Conservation (phyloP, 2,797 vertebrate genomes). For the Steatocranus sp. region DNA sequence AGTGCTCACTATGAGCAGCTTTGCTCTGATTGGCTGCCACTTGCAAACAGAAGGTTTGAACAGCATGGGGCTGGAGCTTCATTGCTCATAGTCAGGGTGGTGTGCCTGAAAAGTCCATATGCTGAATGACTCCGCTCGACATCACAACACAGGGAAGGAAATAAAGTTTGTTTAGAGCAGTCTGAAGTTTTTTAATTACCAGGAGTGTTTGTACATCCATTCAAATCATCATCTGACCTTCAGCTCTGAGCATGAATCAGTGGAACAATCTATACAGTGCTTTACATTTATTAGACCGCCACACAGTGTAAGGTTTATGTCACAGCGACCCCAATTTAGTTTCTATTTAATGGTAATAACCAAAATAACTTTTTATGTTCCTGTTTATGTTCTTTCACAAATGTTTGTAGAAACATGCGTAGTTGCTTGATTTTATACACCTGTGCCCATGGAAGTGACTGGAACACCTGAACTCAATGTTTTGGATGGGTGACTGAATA, state of each 20-base stretch:
- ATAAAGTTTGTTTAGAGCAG: background rate
- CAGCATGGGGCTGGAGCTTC: background rate
- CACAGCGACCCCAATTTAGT: background rate
- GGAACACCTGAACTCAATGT: background rate
- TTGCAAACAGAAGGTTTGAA: background rate
- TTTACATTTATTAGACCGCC: background rate
- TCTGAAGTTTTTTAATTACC: background rate
- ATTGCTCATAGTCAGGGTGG: background rate
- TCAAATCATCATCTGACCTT: background rate
- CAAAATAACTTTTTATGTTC: accelerated
- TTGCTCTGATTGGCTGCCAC: background rate
- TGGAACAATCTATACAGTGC: background rate
- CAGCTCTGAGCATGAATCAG: background rate
- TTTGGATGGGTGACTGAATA: background rate
- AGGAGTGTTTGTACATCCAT: background rate
- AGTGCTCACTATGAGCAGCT: background rate
- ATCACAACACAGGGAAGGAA: background rate
- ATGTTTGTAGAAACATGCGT: background rate
- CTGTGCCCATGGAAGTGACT: background rate
- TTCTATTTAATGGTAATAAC: background rate
- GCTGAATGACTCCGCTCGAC: background rate
- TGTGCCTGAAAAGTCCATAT: background rate
- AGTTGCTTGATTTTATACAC: background rate
- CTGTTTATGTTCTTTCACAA: background rate
- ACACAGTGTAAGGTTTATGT: background rate